Base-by-base conservation (phyloP, 2,113 vertebrate genomes). In the Thymallus thymallus region DNA sequence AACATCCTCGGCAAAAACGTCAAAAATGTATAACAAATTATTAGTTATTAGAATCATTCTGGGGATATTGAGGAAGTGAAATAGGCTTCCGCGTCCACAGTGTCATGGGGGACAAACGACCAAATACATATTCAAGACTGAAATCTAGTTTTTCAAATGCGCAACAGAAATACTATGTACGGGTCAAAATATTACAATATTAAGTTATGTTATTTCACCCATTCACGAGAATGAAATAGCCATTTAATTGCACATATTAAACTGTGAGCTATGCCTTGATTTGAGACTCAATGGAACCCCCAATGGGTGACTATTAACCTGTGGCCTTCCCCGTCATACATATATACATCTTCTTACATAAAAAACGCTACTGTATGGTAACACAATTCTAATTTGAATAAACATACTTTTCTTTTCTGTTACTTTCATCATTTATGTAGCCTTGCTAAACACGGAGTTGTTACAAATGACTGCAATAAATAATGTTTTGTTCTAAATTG, bases 241-340 rank as follows among this genome's bases (percentile, higher is more conserved):
- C 81, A 85, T 89, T 80, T 79, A 18, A 26, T 32, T 77, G 30
- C 77, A 56, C 24, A 68, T 45, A 85, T 73, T 82, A 72, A 78
- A 75, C 51, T 80, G 75, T 82, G 66, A 70, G 71, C 68, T 16
- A 72, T 69, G 75, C 68, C 7, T 68, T 41, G 30, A 58, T 68
- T 75, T 55, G 22, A 76, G 62, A 51, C 66, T 80, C 77, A 80
- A 81, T 85, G 78, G 66, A 83, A 58, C 73, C 61, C 69, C 78
- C 61, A 67, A 41, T 75, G 51, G 60, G 68, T 74, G 24, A 66
- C 24, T 45, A 86, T 71, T 69, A 74, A 71, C 74, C 18, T 78
- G 86, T 87, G 89, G 82, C 90, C 90, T 91, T 91, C 32, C 32
- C 29, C 75, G 85, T 87, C 72, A 51, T 51, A 51, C 48, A 70